Base-by-base conservation (phyloP, 2,888 invertebrate species). In the Ennomos fuscantarius region DNA sequence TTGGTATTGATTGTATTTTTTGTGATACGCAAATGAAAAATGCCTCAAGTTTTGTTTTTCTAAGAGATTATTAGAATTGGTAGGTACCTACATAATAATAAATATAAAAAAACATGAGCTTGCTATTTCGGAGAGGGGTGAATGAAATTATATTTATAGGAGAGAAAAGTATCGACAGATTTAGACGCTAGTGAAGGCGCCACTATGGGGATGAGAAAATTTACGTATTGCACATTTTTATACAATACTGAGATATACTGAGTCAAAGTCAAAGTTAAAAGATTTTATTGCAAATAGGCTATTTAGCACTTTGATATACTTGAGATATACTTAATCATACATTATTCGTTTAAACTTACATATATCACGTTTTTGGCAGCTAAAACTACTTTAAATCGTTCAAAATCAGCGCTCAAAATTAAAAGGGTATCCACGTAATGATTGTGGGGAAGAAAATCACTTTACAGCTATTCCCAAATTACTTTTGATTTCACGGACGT, bases 401-500 rank as follows among this genome's bases (percentile, higher is more conserved):
- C 0, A 24, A 41, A 43, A 43, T 33, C 12, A 43, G 43, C 11
- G 9, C 33, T 40, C 15, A 40, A 32, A 24, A 24, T 24, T 43
- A 43, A 12, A 43, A 33, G 12, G 9, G 5, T 32, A 11, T 12
- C 45, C 35, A 35, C 15, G 44, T 33, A 33, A 8, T 48, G 13
- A 49, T 45, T 48, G 40, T 45, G 44, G 33, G 36, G 36, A 53
- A 49, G 41, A 49, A 24, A 58, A 49, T 54, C 53, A 53, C 49
- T 53, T 56, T 6, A 40, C 39, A 32, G 44, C 32, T 12, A 32
- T 43, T 51, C 5, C 15, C 39, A 48, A 31, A 53, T 53, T 15
- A 35, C 48, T 53, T 58, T 53, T 58, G 48, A 58, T 53, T 52
- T 58, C 52, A 49, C 32, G 53, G 45, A 39, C 33, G 37, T 44